These are phyloP conservation scores for Drosophila suzukii DNA, from an alignment of 1,140 invertebrate species.

Conservation along the genomic window DNA sequence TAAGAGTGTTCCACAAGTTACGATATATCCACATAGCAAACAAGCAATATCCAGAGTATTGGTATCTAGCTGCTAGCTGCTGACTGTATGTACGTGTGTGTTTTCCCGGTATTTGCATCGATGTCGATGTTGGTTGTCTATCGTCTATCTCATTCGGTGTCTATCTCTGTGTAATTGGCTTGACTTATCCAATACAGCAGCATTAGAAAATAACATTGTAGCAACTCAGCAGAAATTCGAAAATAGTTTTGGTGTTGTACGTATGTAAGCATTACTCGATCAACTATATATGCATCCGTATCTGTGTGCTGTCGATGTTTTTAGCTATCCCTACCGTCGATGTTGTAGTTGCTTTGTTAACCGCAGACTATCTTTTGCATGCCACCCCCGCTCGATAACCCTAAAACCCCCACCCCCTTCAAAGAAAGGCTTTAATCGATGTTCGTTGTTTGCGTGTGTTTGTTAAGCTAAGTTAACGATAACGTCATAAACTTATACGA, in stretches of 20 bases:
- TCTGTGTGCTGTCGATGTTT: constrained; percentile 73
- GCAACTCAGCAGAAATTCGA: constrained; percentile 35
- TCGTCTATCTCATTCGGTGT: constrained; percentile 62
- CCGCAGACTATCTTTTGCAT: constrained; percentile 37
- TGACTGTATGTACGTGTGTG: constrained; percentile 40
- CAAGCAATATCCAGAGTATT: constrained; percentile 48
- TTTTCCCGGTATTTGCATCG: constrained; percentile 30
- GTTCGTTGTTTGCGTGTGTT: constrained; percentile 67
- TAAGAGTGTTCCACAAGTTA: constrained; percentile 31
- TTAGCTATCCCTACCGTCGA: constrained; percentile 43
- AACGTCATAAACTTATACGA: constrained; percentile 50
- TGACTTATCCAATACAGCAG: constrained; percentile 36
- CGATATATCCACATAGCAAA: constrained; percentile 23
- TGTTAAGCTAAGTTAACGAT: constrained; percentile 58
- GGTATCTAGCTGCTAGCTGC: constrained; percentile 24
- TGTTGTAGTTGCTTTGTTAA: constrained; percentile 49
- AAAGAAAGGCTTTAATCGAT: constrained; percentile 60
- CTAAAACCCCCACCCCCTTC: constrained; percentile 5
- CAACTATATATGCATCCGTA: constrained; percentile 45
- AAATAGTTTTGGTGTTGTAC: constrained; percentile 83
- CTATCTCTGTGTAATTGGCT: constrained; percentile 51
- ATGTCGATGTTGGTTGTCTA: constrained; percentile 46
- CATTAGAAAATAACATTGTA: constrained; percentile 17
- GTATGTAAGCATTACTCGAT: constrained; percentile 59
- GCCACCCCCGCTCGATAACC: constrained; percentile 1